Conservation (phyloP, 2,888 invertebrate species). For the Sinodicranocentrus sp. region DNA sequence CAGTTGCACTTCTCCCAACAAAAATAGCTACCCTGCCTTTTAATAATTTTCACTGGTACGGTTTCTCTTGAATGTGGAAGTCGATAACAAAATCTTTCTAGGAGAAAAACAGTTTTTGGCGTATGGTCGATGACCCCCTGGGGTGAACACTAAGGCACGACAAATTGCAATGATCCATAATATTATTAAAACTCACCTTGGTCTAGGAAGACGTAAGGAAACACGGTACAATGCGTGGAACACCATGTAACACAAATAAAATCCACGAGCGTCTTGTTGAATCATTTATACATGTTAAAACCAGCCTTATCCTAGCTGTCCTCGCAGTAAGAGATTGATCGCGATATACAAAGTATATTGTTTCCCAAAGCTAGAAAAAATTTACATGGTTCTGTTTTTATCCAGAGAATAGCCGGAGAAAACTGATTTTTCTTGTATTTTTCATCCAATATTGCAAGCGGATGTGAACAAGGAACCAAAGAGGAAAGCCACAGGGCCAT, state of each 20-base stretch:
- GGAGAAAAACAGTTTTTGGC: no score
- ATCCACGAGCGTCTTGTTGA: not conserved
- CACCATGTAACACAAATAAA: not conserved
- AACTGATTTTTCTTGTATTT: not conserved
- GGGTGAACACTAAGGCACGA: not conserved
- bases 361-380: no score
- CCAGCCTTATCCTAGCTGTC: no score
- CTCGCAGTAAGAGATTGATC: no score
- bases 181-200: slow-evolving; percentile 4
- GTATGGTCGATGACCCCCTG: slow-evolving; percentile 13
- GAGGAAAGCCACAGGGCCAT: slow-evolving; percentile 54
- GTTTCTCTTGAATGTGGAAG: no score
- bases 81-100: no score
- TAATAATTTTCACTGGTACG: no score
- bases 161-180: slow-evolving; percentile 23
- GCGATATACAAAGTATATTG: no score
- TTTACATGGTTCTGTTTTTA: not conserved
- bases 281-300: no score
- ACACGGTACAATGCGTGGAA: not conserved
- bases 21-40: no score
- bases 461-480: not conserved
- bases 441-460: not conserved
- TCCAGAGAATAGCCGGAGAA: not conserved
- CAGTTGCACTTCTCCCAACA: no score
- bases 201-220: not conserved